Evolutionary conservation across 2,797 vertebrate genomes (phyloP).

Genomic region (Anisognathus igniventris): DNA sequence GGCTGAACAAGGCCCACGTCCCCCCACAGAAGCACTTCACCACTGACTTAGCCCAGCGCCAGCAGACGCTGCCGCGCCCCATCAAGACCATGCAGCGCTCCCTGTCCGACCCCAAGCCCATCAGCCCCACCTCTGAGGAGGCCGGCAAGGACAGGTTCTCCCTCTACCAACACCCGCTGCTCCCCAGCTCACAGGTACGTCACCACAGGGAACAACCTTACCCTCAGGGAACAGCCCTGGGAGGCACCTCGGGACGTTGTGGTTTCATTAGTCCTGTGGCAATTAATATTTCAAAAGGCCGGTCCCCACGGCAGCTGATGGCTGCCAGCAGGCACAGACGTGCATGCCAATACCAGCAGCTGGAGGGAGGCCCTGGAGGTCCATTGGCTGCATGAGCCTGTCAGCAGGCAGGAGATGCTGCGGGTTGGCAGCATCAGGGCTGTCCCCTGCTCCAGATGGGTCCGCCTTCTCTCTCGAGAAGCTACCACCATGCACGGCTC

Average conservation of each 20-base stretch:
- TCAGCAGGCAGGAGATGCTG: background rate
- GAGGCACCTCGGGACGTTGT: background rate
- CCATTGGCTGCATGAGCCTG: background rate
- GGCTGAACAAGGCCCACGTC: slow-evolving; percentile 96
- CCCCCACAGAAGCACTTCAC: slow-evolving; percentile 96
- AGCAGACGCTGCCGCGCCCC: slow-evolving; percentile 92
- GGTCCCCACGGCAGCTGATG: background rate
- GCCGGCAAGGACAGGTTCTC: slow-evolving; percentile 91
- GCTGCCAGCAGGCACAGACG: background rate
- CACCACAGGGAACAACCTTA: background rate
- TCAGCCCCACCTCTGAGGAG: slow-evolving; percentile 97
- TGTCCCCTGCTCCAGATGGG: background rate
- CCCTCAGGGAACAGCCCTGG: background rate
- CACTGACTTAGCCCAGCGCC: slow-evolving; percentile 86
- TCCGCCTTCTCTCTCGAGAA: background rate
- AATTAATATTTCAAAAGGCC: slow-evolving; percentile 51
- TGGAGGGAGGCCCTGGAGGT: background rate
- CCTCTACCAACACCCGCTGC: slow-evolving; percentile 89
- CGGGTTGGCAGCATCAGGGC: background rate
- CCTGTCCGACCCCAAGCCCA: slow-evolving; percentile 97
- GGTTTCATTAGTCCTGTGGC: background rate
- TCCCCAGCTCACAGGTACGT: slow-evolving; percentile 91
- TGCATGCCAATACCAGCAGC: background rate
- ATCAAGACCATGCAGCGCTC: slow-evolving; percentile 98
- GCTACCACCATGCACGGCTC: rapidly evolving